phyloP scores from a whole-genome alignment of 2,113 vertebrate genomes.

The Centrocercus urophasianus region DNA sequence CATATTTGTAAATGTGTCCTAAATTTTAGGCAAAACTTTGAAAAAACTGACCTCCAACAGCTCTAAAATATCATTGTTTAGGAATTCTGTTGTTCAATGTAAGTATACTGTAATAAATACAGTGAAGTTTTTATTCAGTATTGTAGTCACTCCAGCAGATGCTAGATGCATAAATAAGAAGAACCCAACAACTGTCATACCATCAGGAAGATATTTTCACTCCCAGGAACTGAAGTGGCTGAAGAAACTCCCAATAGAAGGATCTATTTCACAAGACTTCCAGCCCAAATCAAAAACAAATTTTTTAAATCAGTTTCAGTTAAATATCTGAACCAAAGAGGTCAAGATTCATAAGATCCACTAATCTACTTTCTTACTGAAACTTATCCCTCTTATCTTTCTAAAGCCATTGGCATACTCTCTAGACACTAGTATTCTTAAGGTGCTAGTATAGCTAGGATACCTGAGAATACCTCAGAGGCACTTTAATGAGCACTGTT shows the following conservation, averaged over 20 bases:
- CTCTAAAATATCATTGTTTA: not conserved
- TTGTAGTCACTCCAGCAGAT: not conserved
- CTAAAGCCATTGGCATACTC: not conserved
- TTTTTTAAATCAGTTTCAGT: not conserved
- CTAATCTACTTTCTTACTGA: not conserved
- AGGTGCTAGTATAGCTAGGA: too few species aligned
- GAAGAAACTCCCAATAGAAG: not conserved
- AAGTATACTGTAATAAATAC: not conserved
- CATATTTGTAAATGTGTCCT: not conserved
- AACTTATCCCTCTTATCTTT: not conserved
- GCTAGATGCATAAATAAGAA: not conserved
- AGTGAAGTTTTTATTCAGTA: not conserved
- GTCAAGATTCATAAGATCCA: not conserved
- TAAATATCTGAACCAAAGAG: not conserved
- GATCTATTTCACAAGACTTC: not conserved
- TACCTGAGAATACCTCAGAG: not conserved
- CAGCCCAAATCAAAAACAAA: not conserved
- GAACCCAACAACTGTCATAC: fast-evolving
- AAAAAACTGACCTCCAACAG: not conserved
- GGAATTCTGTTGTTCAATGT: not conserved
- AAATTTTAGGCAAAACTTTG: not conserved
- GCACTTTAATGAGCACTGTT: not conserved
- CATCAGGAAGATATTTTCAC: not conserved
- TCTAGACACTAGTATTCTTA: not conserved
- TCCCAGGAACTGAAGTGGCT: not conserved